Percentiles rank a stretch among this genome's conserved stretches.
phyloP scores from a whole-genome alignment of 37 sponge, comb jelly and placozoan species.

The Theonella swinhoei region DNA sequence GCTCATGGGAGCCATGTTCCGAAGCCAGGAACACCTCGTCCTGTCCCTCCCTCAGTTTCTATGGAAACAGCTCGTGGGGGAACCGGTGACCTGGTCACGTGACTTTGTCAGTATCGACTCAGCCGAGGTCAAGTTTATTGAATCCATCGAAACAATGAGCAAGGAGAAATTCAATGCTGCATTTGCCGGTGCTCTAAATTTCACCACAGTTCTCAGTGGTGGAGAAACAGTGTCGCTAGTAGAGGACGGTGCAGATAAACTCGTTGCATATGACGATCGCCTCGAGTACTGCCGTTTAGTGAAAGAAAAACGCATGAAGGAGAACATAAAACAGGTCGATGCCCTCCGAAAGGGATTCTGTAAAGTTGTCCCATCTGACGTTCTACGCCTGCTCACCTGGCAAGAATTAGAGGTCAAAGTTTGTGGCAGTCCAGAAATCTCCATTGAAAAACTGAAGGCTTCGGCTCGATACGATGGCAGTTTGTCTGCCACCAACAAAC shows the following conservation, averaged over 20 bases:
- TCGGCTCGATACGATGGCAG: slow-evolving; percentile 63
- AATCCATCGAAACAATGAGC: slow-evolving; percentile 78
- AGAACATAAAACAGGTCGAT: slow-evolving; percentile 72
- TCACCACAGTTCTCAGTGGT: slow-evolving; percentile 76
- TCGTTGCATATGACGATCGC: slow-evolving; percentile 73
- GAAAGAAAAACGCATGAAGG: slow-evolving; percentile 68
- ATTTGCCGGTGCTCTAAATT: slow-evolving; percentile 72
- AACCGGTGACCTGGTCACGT: slow-evolving; percentile 82
- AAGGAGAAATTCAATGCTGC: slow-evolving; percentile 66
- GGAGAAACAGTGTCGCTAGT: slow-evolving; percentile 64
- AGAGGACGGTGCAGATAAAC: slow-evolving; percentile 28
- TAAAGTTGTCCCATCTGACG: slow-evolving; percentile 71
- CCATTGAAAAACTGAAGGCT: slow-evolving; percentile 72
- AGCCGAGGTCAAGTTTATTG: slow-evolving; percentile 82
- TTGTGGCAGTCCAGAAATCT: slow-evolving; percentile 90
- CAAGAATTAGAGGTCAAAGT: slow-evolving; percentile 84
- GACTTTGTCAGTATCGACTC: slow-evolving; percentile 88
- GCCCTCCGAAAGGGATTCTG: slow-evolving; percentile 67
- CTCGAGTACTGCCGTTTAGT: slow-evolving; percentile 72
- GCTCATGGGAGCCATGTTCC: slow-evolving; percentile 91
- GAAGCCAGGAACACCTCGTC: slow-evolving; percentile 79
- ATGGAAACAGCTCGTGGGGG: slow-evolving; percentile 92
- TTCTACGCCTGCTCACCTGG: slow-evolving; percentile 87
- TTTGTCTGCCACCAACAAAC: slow-evolving; percentile 31
- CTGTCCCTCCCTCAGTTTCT: slow-evolving; percentile 88